Evolutionary conservation across 1,140 invertebrate species (phyloP), one percentile per base, ranked within the genome.

Genomic region (Solenopsis fugax): DNA sequence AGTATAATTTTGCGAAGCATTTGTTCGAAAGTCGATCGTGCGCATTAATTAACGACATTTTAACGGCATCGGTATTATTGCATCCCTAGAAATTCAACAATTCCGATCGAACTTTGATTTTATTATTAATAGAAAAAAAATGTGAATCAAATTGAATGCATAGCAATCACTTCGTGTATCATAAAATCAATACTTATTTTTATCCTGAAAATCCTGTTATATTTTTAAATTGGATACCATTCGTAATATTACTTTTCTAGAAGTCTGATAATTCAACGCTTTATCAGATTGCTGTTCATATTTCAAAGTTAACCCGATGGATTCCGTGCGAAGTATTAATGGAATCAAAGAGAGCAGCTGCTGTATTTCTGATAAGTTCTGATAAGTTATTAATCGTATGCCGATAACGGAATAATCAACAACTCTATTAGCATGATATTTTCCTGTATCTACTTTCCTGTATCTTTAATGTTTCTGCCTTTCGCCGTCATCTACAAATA

Each of bases 11-110:
- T 77, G n/a, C n/a, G 29, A 76, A 62, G 29, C 73, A 85, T 52
- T 78, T 85, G 24, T 64, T 78, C 48, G 48, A 29, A 21, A 78
- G 34, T 84, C 73, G 48, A 77, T 52, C 34, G 82, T 24, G 37
- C 12, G 58, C 76, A 71, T 84, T 90, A 90, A 90, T 90, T 90
- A 90, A 87, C 48, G 75, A 24, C 41, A 71, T 45, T 86, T 41
- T 71, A 71, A 87, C 50, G 54, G 52, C 37, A 50, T 48, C 21
- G 41, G 48, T 65, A 54, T 37, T 81, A 29, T 34, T 18, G 24
- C 29, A 18, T 21, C 41, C 50, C 64, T 67, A 48, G 41, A 62
- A 76, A 82, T 48, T 86, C 13, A 52, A 24, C 52, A 24, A 75
- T 37, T 34, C n/a, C 1, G 0, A 18, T 12, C 1, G 18, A 16